phyloP scores from a whole-genome alignment of 2,113 vertebrate genomes.

The Sprattus sprattus region DNA sequence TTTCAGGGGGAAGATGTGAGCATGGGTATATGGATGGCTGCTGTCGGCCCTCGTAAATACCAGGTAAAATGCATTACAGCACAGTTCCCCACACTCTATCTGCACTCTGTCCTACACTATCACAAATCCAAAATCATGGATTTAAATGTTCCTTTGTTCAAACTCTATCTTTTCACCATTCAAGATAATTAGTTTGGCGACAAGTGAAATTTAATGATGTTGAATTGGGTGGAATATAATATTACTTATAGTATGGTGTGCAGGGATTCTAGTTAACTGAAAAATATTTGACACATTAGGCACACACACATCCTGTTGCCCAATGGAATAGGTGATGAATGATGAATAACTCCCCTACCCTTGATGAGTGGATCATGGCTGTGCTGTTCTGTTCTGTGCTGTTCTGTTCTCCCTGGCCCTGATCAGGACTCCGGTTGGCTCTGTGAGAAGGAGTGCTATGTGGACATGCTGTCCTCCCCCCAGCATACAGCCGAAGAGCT shows the following conservation, averaged over 20 bases:
- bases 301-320: neutral
- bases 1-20: slow-evolving; percentile 95
- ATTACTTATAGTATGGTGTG: neutral
- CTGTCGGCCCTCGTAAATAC: slow-evolving; percentile 86
- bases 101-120: neutral
- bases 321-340: neutral
- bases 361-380: neutral
- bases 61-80: slow-evolving; percentile 71
- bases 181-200: neutral
- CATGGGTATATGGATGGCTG: slow-evolving; percentile 99
- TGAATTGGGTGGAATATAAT: neutral
- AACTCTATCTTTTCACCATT: neutral
- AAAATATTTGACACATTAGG: neutral
- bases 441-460: slow-evolving; percentile 89
- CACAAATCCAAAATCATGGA: neutral
- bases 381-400: neutral
- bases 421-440: slow-evolving; percentile 88
- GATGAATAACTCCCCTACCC: neutral
- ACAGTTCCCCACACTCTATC: neutral
- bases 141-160: neutral
- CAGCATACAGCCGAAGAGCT: slow-evolving; percentile 87
- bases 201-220: neutral
- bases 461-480: slow-evolving; percentile 93
- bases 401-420: neutral
- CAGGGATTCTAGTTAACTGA: neutral